These are phyloP conservation scores for Asobara japonica DNA, from an alignment of 1,140 invertebrate species.

Conservation along the genomic window DNA sequence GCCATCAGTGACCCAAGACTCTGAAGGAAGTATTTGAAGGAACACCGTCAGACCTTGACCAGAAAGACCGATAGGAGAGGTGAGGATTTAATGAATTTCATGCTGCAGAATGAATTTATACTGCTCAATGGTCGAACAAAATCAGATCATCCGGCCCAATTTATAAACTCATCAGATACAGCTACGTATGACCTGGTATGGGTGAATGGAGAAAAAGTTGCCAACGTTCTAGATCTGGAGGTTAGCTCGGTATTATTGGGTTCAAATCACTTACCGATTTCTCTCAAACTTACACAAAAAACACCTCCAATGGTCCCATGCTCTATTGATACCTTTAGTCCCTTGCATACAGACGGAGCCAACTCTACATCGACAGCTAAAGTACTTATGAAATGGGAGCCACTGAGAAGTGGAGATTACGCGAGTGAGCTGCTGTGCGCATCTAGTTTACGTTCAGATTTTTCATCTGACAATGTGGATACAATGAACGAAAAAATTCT, in stretches of 20 bases:
- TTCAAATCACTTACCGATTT: background rate
- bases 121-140: background rate
- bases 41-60: background rate
- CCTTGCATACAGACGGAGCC: background rate
- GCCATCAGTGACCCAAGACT: background rate
- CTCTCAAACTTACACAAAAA: background rate
- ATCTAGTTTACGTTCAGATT: no score
- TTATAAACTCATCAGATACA: background rate
- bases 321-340: background rate
- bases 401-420: no score
- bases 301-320: no score
- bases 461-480: no score
- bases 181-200: background rate
- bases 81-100: background rate
- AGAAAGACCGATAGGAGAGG: background rate
- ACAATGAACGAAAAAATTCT: no score
- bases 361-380: no score
- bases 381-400: no score
- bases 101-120: background rate
- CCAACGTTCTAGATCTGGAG: no score
- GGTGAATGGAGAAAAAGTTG: no score
- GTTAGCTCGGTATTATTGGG: no score
- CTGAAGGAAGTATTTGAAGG: background rate
- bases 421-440: no score
- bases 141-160: background rate